Base-by-base conservation (phyloP, 2,888 invertebrate genomes). In the Harpalus rufipes region DNA sequence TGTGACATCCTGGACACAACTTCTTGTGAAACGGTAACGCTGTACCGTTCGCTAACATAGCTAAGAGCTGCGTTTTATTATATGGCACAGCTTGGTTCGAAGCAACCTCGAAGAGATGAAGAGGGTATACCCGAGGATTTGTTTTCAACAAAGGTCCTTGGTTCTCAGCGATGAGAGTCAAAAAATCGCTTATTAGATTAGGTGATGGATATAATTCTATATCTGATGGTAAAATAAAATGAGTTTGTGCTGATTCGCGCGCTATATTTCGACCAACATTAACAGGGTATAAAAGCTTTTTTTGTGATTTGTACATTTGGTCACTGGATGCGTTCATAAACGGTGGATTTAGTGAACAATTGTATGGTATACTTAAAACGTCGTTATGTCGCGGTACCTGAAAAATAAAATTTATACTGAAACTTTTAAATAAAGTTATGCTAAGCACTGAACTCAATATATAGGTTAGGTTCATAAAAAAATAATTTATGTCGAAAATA, bases 11-110 rank as follows among this genome's bases (percentile, higher is more conserved):
- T 3, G 97, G 95, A 89, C 97, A 98, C 80, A 97, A 94, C 89
- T 95, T 96, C 90, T 97, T 97, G 91, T 98, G 98, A 91, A 98
- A 98, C 61, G 97, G 97, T 89, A 98, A 95, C 12, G 97, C 97
- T 56, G 95, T 94, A 86, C 96, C 95, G 74, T 94, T 94, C 85
- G 93, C 92, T 88, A 97, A 91, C 94, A 97, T 96, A 86, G 92
- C 92, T 86, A 90, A 89, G 76, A 91, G 92, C 88, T 95, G 94
- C 7, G 94, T 94, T 91, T 97, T 97, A 87, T 95, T 95, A 87
- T 93, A 93, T 87, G 96, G 96, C 89, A 96, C 94, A 91, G 92
- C 91, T 85, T 90, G 93, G 87, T 92, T 93, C 87, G 93, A 93
- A 89, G 95, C 95, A 86, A 98, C 96, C 92, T 98, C 98, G 90